Conservation (phyloP, 2,888 invertebrate genomes). For the Linnaemya vulpina region DNA sequence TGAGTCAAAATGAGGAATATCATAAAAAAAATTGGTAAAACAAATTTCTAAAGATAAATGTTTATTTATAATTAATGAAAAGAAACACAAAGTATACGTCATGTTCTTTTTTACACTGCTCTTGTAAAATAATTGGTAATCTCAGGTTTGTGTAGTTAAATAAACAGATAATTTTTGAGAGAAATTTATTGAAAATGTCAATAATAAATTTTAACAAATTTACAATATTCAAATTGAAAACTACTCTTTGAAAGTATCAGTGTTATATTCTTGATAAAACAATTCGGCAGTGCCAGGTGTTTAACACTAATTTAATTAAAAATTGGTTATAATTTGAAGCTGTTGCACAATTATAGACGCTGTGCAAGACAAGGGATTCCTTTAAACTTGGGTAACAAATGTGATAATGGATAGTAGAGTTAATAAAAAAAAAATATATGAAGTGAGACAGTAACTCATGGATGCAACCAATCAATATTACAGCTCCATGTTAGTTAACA, state of each 20-base stretch:
- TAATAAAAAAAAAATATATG: too few species aligned
- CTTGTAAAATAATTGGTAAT: slow-evolving; percentile 36
- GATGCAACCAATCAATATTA: too few species aligned
- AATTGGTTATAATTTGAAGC: too few species aligned
- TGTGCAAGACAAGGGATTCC: too few species aligned
- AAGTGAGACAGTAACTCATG: too few species aligned
- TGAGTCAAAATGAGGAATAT: slow-evolving; percentile 68
- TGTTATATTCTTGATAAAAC: not conserved
- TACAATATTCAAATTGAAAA: not conserved
- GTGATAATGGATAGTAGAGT: too few species aligned
- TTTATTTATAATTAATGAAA: slow-evolving; percentile 48
- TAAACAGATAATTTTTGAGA: not conserved
- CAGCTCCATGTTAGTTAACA: too few species aligned
- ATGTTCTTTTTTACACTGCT: slow-evolving; percentile 14
- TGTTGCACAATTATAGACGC: too few species aligned
- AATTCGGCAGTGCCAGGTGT: not conserved
- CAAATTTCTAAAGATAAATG: slow-evolving; percentile 21
- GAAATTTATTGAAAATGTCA: slow-evolving; percentile 13
- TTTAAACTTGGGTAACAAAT: too few species aligned
- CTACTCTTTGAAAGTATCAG: too few species aligned
- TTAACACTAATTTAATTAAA: not conserved
- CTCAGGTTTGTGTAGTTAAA: slow-evolving; percentile 4
- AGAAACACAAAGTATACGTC: slow-evolving; percentile 23
- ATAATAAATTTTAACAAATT: not conserved
- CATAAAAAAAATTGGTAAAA: slow-evolving; percentile 24